phyloP scores from a whole-genome alignment of 1,140 invertebrate species.

The Rhopalosiphum padi region DNA sequence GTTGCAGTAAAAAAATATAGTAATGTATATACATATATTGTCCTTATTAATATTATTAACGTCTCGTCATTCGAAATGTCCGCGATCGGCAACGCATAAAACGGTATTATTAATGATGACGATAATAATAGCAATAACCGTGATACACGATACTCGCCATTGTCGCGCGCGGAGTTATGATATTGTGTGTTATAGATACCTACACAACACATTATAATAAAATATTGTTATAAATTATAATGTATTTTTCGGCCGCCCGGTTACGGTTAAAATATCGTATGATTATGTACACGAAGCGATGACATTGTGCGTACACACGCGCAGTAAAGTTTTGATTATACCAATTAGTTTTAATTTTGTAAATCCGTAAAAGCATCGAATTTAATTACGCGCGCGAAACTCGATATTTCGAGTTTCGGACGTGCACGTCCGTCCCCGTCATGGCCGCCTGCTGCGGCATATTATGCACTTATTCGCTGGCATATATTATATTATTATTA shows the following conservation, averaged over 20 bases:
- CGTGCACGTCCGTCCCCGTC: neutral
- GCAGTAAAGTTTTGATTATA: neutral
- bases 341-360: slow-evolving; percentile 20
- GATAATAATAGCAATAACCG: neutral
- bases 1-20: neutral
- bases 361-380: slow-evolving; percentile 43
- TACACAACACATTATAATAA: neutral
- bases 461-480: neutral
- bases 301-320: neutral
- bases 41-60: neutral
- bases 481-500: neutral
- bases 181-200: neutral
- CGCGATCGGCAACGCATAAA: neutral
- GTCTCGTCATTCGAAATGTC: neutral
- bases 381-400: slow-evolving; percentile 17
- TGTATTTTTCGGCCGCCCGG: neutral
- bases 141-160: neutral
- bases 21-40: neutral
- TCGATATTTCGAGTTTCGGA: slow-evolving; percentile 30
- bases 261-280: neutral
- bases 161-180: neutral
- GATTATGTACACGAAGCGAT: neutral
- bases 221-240: neutral
- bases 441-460: neutral
- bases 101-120: neutral